Evolutionary conservation across 2,888 invertebrate species (phyloP), one percentile per base, ranked within the genome.

Genomic region (Aethes cnicana): DNA sequence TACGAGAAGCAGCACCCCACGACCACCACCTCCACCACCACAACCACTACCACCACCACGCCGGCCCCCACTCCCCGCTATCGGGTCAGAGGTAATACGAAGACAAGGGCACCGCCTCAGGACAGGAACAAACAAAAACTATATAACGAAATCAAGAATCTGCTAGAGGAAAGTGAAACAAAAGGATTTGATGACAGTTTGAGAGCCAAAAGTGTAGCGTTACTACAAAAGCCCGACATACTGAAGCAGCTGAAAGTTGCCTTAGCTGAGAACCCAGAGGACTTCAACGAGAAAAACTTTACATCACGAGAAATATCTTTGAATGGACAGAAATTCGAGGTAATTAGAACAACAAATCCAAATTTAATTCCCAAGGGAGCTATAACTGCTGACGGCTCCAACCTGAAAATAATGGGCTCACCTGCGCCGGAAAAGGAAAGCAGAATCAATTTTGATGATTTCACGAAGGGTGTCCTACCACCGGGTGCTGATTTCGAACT

Each of bases 401-500:
- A 79, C 46, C 64, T 90, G 55, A 82, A 89, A 62, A 73, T 83
- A 18, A 74, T 85, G 66, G 73, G 79, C 4, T 84, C 91, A 1
- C 78, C 71, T 36, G 79, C 81, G 55, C 66, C 76, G 7, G 74
- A 80, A 50, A 92, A 67, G 74, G 94, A 95, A 53, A 93, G 93
- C 18, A 91, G 91, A 57, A 90, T 91, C 12, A 91, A 94, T 2
- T 90, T 96, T 5, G 95, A 95, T 41, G 95, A 96, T 68, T 77
- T 96, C 33, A 95, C 96, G 0, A 94, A 94, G 74, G 95, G 94
- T 0, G 94, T 95, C 0, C 81, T 96, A 53, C 96, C 96, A 1
- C 93, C 94, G 0, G 94, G 94, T 1, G 93, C 95, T 0, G 94
- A 96, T 63, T 96, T 93, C 64, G 96, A 96, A 76, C 90, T 96